Evolutionary conservation across 2,888 invertebrate genomes (phyloP).

Genomic region (Heteromyza rotundicornis): DNA sequence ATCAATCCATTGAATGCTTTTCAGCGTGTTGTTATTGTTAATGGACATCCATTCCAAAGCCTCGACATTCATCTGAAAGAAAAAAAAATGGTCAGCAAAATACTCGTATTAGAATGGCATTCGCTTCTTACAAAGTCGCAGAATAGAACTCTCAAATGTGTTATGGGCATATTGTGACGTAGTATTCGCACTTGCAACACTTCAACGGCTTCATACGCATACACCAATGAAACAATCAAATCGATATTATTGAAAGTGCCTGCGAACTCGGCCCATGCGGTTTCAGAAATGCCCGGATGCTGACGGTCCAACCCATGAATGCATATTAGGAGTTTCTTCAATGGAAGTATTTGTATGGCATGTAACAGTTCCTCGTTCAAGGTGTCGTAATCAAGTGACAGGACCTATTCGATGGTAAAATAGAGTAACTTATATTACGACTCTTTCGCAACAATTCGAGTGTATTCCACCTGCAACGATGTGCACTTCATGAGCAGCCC

Average conservation of each 20-base stretch:
- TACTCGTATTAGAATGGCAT: no score
- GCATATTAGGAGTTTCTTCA: constrained; percentile 72
- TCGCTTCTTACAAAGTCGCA: constrained; percentile 70
- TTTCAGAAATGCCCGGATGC: constrained; percentile 70
- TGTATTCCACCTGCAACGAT: constrained; percentile 65
- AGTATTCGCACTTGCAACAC: constrained; percentile 70
- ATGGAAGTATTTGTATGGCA: constrained; percentile 56
- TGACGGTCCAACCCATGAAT: constrained; percentile 72
- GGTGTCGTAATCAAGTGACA: constrained; percentile 61
- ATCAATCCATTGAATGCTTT: constrained; percentile 61
- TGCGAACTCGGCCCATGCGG: constrained; percentile 69
- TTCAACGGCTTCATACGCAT: constrained; percentile 72
- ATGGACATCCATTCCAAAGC: constrained; percentile 60
- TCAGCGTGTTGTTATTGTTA: constrained; percentile 55
- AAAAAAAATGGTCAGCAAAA: background rate
- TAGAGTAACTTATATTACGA: background rate
- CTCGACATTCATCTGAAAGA: constrained; percentile 55
- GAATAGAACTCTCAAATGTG: constrained; percentile 76
- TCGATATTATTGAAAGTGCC: constrained; percentile 55
- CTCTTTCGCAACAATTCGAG: background rate
- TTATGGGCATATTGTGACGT: constrained; percentile 73
- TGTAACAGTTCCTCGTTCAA: constrained; percentile 58
- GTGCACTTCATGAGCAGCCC: constrained; percentile 68
- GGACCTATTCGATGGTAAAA: constrained; percentile 37
- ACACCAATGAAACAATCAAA: constrained; percentile 64